Base-by-base conservation (phyloP, 2,113 vertebrate genomes). In the Pseudorasbora parva region DNA sequence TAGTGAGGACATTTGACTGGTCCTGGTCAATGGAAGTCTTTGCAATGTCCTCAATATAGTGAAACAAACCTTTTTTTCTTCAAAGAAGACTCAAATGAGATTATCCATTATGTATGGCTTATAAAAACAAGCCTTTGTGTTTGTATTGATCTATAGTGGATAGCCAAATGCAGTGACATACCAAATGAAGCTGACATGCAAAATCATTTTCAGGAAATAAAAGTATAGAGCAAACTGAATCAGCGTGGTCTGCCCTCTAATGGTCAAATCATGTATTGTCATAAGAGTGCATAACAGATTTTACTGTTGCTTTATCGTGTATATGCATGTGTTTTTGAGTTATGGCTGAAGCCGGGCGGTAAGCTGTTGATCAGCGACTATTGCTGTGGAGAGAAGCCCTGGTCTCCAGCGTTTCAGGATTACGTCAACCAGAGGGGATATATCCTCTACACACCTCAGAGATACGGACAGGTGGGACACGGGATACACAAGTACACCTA, bases 351-450 rank as follows among this genome's bases (percentile, higher is more conserved):
- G 69, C 93, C 94, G 0, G 94, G 94, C 0, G 95, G 95, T 0
- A 92, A 93, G 86, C 77, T 96, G 45, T 90, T 96, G 15, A 94
- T 96, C 87, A 95, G 92, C 45, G 95, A 96, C 79, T 96, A 96
- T 89, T 96, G 95, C 86, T 95, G 95, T 80, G 95, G 95, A 54
- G 93, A 94, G 30, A 92, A 91, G 43, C 94, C 95, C 2, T 96
- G 95, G 95, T 93, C 93, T 4, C 85, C 90, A 10, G 81, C 49
- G 5, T 96, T 95, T 64, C 86, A 94, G 78, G 89, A 90, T 8
- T 96, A 96, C 23, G 92, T 95, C 68, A 88, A 91, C 73, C 93
- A 96, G 88, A 92, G 95, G 86, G 93, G 94, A 15, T 96, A 96
- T 75, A 84, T 92, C 57, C 93, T 96, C 21, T 91, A 93, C 41